These are phyloP conservation scores for Cryptops parisi DNA, from an alignment of 2,888 invertebrate genomes.

Conservation along the genomic window DNA sequence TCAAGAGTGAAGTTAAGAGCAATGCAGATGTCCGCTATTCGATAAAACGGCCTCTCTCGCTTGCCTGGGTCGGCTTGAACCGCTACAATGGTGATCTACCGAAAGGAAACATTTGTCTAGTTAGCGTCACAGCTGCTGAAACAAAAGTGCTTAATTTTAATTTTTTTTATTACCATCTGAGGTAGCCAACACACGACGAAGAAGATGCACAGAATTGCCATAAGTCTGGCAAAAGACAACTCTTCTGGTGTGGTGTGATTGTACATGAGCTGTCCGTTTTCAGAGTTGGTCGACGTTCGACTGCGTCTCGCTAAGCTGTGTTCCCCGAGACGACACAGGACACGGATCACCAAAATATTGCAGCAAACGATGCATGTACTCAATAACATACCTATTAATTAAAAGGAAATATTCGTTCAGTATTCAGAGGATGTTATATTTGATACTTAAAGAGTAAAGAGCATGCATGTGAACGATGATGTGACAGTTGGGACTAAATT, in stretches of 20 bases:
- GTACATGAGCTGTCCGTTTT: slow-evolving; percentile 15
- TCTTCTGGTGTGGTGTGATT: slow-evolving; percentile 54
- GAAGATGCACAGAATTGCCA: slow-evolving; percentile 65
- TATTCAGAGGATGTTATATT: too few relatives aligned
- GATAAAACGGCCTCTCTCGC: slow-evolving; percentile 35
- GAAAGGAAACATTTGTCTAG: too few relatives aligned
- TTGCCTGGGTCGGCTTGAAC: slow-evolving; percentile 36
- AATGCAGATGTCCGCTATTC: slow-evolving; percentile 55
- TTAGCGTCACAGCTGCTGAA: too few relatives aligned
- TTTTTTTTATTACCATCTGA: slow-evolving; percentile 75
- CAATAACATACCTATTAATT: slow-evolving; percentile 50
- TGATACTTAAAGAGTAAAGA: too few relatives aligned
- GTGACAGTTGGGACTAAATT: too few relatives aligned
- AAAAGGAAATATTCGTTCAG: background rate
- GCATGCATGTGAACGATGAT: too few relatives aligned
- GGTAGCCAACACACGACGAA: slow-evolving; percentile 79
- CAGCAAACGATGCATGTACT: slow-evolving; percentile 63
- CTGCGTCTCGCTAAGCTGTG: slow-evolving; percentile 15
- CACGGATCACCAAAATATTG: slow-evolving; percentile 64
- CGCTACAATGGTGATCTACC: slow-evolving; percentile 49
- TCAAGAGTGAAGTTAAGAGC: slow-evolving; percentile 68
- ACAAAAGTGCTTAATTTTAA: too few relatives aligned
- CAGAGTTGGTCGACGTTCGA: slow-evolving; percentile 4
- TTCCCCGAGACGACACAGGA: slow-evolving; percentile 45
- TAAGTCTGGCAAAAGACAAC: slow-evolving; percentile 66